A percentile compares a stretch with the other conserved stretches of the same genome.
Conservation (phyloP, 2,113 vertebrate genomes). For the Mustela lutreola region DNA sequence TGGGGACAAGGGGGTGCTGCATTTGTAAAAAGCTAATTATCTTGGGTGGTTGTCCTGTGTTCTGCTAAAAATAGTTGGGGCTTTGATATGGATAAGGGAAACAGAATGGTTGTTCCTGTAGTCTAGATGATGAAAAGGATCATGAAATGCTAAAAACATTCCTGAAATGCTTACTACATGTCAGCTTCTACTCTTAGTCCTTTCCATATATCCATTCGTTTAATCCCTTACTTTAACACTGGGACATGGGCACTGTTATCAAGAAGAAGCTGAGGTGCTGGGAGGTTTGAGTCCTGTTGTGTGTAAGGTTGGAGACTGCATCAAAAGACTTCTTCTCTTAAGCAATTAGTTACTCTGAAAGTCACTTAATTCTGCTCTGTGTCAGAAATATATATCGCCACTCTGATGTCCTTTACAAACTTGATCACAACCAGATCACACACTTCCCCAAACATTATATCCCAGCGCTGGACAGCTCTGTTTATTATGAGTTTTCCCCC, state of each 20-base stretch:
- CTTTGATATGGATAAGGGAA: not conserved
- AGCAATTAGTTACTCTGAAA: not conserved
- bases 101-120: not conserved
- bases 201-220: not conserved
- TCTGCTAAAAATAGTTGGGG: not conserved
- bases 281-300: not conserved
- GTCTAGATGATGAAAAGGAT: not conserved
- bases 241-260: not conserved
- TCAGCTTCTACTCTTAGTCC: not conserved
- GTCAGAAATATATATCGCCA: not conserved
- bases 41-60: not conserved
- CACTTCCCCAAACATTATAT: not conserved
- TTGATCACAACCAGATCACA: not conserved
- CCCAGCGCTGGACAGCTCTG: not conserved
- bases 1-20: not conserved
- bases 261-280: not conserved
- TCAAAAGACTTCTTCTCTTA: not conserved
- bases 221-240: not conserved
- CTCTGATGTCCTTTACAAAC: not conserved
- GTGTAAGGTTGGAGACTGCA: not conserved
- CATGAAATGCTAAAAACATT: slow-evolving; percentile 3
- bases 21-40: not conserved
- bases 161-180: not conserved
- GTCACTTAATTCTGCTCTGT: not conserved
- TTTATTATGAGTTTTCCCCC: not conserved